phyloP scores from a whole-genome alignment of 2,888 invertebrate species.

The Priocnemis perturbator region DNA sequence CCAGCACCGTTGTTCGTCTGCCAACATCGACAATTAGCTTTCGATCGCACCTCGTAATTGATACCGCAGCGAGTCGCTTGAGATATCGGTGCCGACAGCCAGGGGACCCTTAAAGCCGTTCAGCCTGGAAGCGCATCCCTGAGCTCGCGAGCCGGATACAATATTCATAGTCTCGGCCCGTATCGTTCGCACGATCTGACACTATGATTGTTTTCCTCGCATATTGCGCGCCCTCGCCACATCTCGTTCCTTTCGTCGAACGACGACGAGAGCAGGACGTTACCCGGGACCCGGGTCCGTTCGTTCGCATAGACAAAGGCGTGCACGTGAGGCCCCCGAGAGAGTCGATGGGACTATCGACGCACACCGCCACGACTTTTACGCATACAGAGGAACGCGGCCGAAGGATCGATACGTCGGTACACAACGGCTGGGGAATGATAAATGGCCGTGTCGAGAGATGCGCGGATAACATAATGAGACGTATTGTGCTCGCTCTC shows the following conservation, averaged over 20 bases:
- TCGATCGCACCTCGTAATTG: no score
- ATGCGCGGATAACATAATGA: slow-evolving; percentile 73
- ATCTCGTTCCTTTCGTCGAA: not conserved
- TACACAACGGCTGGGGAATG: slow-evolving; percentile 61
- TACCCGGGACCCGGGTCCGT: no score
- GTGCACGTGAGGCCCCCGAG: not conserved
- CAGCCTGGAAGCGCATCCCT: no score
- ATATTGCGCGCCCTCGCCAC: slow-evolving; percentile 20
- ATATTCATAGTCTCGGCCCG: slow-evolving; percentile 45
- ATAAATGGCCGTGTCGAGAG: slow-evolving; percentile 68
- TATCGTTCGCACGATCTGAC: slow-evolving; percentile 58
- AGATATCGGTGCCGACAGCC: no score
- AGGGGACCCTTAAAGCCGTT: no score
- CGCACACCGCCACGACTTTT: slow-evolving; percentile 38
- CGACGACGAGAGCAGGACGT: not conserved
- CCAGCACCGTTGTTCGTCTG: no score
- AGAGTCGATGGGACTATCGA: slow-evolving; percentile 11
- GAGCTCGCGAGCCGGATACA: slow-evolving; percentile 21
- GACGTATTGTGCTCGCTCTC: slow-evolving; percentile 66
- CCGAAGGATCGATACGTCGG: slow-evolving; percentile 52
- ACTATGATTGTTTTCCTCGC: slow-evolving; percentile 48
- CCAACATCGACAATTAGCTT: no score
- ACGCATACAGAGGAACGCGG: slow-evolving; percentile 38
- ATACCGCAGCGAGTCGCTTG: no score
- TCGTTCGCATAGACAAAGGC: slow-evolving; percentile 44